Base-by-base conservation (phyloP, 64 coral and sea anemone genomes). In the Montipora cactus region DNA sequence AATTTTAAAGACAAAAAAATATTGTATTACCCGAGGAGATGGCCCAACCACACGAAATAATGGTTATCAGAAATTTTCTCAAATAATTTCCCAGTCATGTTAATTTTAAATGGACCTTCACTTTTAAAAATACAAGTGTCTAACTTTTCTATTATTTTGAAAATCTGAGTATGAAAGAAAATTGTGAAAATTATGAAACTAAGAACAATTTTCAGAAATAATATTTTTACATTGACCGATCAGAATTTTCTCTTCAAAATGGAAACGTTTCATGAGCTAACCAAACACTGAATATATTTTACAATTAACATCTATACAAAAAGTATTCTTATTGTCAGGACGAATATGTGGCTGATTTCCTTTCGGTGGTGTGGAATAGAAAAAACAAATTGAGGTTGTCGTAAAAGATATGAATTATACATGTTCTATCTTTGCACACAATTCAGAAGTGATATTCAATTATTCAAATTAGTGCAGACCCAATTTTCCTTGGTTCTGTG, bases 1-100 rank as follows among this genome's bases (percentile, higher is more conserved):
- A 95, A 94, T 87, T 87, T 37, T 94, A 62, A 62, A 95, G 88
- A 80, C 82, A 86, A 86, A 83, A 85, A 81, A 96, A 95, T 53
- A 86, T 57, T 86, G 94, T 70, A 90, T 81, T 97, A 62, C 83
- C 85, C 52, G 75, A 5, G 7, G 4, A 14, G 68, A 57, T 69
- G 75, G 90, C 19, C 58, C 58, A 91, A 91, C 89, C 89, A 95
- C 74, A 58, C 69, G 75, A 89, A 44, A 59, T 79, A 45, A 77
- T 90, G 81, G 82, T 94, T 95, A 89, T 95, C 78, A 84, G 76
- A 95, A 91, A 73, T 88, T 61, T 76, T 76, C 93, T 90, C 67
- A 90, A 83, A 95, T 76, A n/a, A 88, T 89, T 68, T 87, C 90
- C 49, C 61, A 66, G 77, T 88, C 78, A 64, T 50, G 76, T 57